Conservation (phyloP, 1,140 invertebrate species). For the Nymphalis io region DNA sequence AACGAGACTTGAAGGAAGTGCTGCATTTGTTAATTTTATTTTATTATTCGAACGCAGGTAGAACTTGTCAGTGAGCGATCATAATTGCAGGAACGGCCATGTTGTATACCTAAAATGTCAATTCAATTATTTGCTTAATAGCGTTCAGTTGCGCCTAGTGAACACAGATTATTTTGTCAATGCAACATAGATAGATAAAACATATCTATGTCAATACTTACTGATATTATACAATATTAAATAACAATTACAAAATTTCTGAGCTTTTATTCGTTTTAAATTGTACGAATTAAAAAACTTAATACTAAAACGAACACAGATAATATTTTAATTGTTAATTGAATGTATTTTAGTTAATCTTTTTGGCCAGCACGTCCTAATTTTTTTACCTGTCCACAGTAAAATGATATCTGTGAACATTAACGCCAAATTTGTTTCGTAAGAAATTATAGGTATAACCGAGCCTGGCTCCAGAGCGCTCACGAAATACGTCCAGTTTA, state of each 20-base stretch:
- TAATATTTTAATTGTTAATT: no score
- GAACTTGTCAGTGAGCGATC: neutral
- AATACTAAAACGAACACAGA: no score
- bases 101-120: neutral
- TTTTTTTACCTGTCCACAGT: no score
- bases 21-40: neutral
- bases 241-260: no score
- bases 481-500: no score
- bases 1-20: neutral
- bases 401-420: neutral
- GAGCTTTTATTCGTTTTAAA: no score
- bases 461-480: no score
- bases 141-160: neutral
- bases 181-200: neutral
- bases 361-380: no score
- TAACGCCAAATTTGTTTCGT: neutral
- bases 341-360: no score
- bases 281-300: no score
- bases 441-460: neutral
- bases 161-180: slow-evolving; percentile 4
- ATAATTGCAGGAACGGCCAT: neutral
- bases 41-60: neutral
- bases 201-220: neutral
- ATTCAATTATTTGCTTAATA: neutral
- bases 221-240: neutral